Conservation (phyloP, 2,797 vertebrate species). For the Eremophila alpestris region DNA sequence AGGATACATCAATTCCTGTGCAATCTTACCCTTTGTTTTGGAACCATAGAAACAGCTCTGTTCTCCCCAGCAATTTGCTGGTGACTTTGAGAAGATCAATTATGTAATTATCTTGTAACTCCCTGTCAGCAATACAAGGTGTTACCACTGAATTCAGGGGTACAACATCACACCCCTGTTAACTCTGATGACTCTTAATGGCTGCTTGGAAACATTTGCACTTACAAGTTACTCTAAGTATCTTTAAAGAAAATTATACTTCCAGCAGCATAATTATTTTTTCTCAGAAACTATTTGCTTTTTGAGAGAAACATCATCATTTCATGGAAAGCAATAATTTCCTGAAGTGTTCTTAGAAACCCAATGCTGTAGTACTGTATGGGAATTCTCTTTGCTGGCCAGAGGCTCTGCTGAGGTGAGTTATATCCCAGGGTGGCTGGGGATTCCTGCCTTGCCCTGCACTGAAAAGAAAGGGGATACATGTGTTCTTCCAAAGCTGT, state of each 20-base stretch:
- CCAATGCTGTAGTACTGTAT: not conserved
- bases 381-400: not conserved
- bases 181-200: not conserved
- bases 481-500: not conserved
- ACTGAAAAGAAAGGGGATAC: not conserved
- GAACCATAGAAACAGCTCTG: not conserved
- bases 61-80: not conserved
- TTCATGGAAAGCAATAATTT: not conserved
- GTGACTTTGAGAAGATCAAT: not conserved
- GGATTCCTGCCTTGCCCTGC: not conserved
- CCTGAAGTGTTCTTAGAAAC: not conserved
- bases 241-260: not conserved
- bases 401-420: not conserved
- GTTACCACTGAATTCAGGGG: not conserved
- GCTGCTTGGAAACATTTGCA: not conserved
- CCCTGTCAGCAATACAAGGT: not conserved
- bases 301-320: not conserved
- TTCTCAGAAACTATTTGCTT: not conserved
- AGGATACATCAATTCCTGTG: not conserved
- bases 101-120: not conserved
- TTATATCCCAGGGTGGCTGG: not conserved
- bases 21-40: not conserved
- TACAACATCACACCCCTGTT: not conserved
- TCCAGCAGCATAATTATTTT: not conserved
- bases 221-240: not conserved